phyloP scores from a whole-genome alignment of 2,113 vertebrate genomes.

The Probosciger aterrimus region DNA sequence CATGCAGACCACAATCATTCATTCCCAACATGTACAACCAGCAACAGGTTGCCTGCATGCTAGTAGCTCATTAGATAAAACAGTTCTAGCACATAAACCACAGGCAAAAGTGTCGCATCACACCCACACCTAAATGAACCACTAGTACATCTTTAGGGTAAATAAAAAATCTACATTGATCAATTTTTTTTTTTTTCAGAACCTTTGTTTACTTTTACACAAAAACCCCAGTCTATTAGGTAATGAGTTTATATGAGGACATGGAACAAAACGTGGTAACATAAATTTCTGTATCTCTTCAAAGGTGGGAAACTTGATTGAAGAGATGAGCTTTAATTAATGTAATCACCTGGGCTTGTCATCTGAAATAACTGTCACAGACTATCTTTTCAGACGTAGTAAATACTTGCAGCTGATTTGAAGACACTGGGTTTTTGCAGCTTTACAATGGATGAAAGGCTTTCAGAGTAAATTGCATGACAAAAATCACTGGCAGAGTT shows the following conservation, averaged over 20 bases:
- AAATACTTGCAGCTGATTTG: not conserved
- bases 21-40: conserved; percentile 5
- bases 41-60: not conserved
- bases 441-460: not conserved
- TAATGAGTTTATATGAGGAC: not conserved
- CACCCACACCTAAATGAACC: conserved; percentile 41
- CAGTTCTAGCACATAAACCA: conserved; percentile 53
- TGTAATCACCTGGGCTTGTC: not conserved
- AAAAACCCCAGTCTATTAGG: not conserved
- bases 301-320: not conserved
- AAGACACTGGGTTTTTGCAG: not conserved
- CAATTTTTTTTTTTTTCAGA: not conserved
- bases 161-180: not conserved
- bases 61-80: conserved; percentile 23
- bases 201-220: not conserved
- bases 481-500: not conserved
- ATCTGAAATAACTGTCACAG: not conserved
- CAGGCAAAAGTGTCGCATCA: conserved; percentile 59
- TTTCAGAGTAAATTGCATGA: not conserved
- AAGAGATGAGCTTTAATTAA: not conserved
- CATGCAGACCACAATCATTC: conserved; percentile 42
- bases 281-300: not conserved
- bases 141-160: not conserved
- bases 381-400: not conserved
- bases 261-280: not conserved